Evolutionary conservation across 2,888 invertebrate species (phyloP), one percentile per base, ranked within the genome.

Genomic region (Drosophila acutilabella): DNA sequence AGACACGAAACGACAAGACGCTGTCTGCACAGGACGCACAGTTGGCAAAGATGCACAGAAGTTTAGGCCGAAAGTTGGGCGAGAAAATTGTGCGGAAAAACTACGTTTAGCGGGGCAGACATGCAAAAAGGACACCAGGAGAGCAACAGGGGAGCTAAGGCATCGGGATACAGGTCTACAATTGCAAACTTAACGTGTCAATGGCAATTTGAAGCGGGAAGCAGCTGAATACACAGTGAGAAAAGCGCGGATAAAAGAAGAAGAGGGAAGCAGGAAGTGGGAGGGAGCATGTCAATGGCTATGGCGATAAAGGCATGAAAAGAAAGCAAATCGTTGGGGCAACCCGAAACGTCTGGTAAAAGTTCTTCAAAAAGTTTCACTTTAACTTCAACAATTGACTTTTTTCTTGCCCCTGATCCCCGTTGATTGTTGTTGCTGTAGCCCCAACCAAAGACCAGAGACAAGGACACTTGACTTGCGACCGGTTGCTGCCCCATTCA

Each of bases 151-250:
- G 7, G 50, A 30, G 8, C 30, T 2, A 8, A 20, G 47, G 33
- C 23, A 36, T 18, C n/a, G 50, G 41, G 36, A 60, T 42, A 59
- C 70, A 74, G 67, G 80, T 75, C 73, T 69, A 76, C 83, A 87
- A 89, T 87, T 87, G 88, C 77, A 72, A 75, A 89, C 86, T 85
- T 89, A 89, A 89, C 85, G 89, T 85, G 85, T 85, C 85, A 89
- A 85, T 85, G 89, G 89, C 85, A 85, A 85, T 89, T 89, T 75
- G 61, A 67, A 45, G 52, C 30, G 36, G 7, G 61, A 69, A 71
- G 71, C 71, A 72, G 71, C 73, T 68, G 71, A 78, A 72, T 57
- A 74, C 65, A 79, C 65, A 81, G 45, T 23, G 48, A 4, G 18
- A 23, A 30, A 14, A 26, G n/a, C 40, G 30, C 30, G 30, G 8